Percentiles rank a stretch among this genome's conserved stretches.
These are phyloP conservation scores for Hirtodrosophila confusa DNA, from an alignment of 2,888 invertebrate genomes.

Conservation along the genomic window DNA sequence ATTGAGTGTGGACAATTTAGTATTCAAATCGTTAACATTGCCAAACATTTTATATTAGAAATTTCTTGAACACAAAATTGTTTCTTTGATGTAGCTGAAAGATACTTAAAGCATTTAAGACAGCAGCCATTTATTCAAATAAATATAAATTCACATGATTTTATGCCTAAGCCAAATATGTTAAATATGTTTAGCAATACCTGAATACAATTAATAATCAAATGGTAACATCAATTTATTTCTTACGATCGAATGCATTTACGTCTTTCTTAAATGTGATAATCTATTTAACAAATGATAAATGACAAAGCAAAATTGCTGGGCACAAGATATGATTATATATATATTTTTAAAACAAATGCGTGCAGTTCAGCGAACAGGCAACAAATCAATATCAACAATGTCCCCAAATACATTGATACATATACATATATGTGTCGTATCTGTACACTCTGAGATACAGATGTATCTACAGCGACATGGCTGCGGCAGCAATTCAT, in stretches of 20 bases:
- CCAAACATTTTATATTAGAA: no score
- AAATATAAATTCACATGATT: not conserved
- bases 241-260: conserved; percentile 60
- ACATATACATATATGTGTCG: conserved; percentile 1
- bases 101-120: not conserved
- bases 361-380: conserved; percentile 47
- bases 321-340: conserved; percentile 34
- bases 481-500: conserved; percentile 63
- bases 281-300: conserved; percentile 66
- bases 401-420: conserved; percentile 52
- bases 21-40: no score
- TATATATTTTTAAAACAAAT: conserved; percentile 53
- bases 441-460: conserved; percentile 23
- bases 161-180: no score
- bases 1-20: no score
- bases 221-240: conserved; percentile 62
- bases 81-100: conserved; percentile 1
- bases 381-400: conserved; percentile 65
- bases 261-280: conserved; percentile 29
- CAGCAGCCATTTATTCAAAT: conserved; percentile 2
- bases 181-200: not conserved
- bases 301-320: conserved; percentile 56
- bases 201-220: conserved; percentile 47
- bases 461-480: conserved; percentile 38
- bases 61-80: no score